Evolutionary conservation across 2,888 invertebrate genomes (phyloP), one percentile per base, ranked within the genome.

Genomic region (Neuroscelio doddi): DNA sequence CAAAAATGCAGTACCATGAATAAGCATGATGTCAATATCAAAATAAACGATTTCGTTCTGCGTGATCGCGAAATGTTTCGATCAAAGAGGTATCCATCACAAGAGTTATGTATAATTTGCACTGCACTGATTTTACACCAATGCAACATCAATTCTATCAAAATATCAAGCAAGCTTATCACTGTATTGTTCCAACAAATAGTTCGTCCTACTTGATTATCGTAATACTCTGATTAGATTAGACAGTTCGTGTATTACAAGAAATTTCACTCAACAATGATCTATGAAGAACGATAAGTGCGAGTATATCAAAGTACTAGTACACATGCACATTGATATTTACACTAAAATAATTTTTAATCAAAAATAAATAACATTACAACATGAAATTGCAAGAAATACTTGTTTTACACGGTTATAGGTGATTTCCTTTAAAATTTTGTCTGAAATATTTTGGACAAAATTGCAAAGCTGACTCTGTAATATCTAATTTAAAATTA

Each of bases 21-120:
- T 71, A 74, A 73, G 50, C 66, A 64, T 67, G 66, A 70, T 71
- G 74, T 74, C 78, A 71, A 73, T 77, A 64, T 67, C 67, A 72
- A 75, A 80, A 80, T 78, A 80, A 80, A 79, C 75, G 76, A 79
- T 73, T 72, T 67, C 74, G 74, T 78, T 73, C 70, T 72, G 74
- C 76, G 71, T 76, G 77, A 79, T 79, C 71, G 77, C 72, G 74
- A 76, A 76, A 72, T 77, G 78, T 78, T 75, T 73, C 67, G 73
- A 62, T 61, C 74, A 75, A 72, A 73, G 77, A 74, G 71, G 76
- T 73, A 77, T 78, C 69, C 63, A 76, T 77, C 72, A 70, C 74
- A 59, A 58, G 58, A 62, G 70, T 67, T 65, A 71, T 71, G 69
- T 57, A 65, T 74, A 69, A 76, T 71, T 78, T 69, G 52, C 57